Evolutionary conservation across 2,113 vertebrate species (phyloP), one percentile per base, ranked within the genome.

Genomic region (Cochlearius cochlearius): DNA sequence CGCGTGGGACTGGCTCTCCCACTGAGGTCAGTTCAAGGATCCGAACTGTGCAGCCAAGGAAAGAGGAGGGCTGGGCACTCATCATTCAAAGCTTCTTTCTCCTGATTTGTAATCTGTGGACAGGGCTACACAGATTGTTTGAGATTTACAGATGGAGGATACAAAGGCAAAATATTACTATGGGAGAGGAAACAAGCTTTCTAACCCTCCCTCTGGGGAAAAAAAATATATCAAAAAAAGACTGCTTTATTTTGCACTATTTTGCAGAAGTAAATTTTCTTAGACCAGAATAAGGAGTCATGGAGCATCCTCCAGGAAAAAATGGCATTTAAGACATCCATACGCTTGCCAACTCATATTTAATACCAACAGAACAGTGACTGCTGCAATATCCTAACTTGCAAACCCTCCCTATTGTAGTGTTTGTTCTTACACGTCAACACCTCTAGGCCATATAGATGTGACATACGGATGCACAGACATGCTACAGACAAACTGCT

Each of bases 401-500:
- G 0, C 38, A 83, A 71, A n/a, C 34, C 15, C 25, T 84, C 39
- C 55, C 67, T 52, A 30, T 36, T 69, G 29, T 30, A 45, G 49
- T 73, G 79, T 80, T 88, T 93, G 41, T 66, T 93, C 56, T 73
- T 94, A 66, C 76, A 82, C 4, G 0, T 91, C 80, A 94, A 89
- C 60, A 84, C 89, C 84, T 95, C 64, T 27, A 76, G 84, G 91
- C 43, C 80, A 59, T 55, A 69, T 81, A 96, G 74, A 94, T 95
- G 84, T 63, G 86, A 91, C 89, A 87, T 90, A 94, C 3, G 49
- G 80, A 92, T 95, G 84, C 86, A 85, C 66, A 95, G 88, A 91
- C 88, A 87, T 82, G 89, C 34, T 76, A 89, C 80, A 96, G 85
- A 94, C 75, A 94, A 96, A 94, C 66, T 60, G 74, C 66, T 74